These are phyloP conservation scores for Polyodon spathula DNA, from an alignment of 2,113 vertebrate species.

Conservation along the genomic window DNA sequence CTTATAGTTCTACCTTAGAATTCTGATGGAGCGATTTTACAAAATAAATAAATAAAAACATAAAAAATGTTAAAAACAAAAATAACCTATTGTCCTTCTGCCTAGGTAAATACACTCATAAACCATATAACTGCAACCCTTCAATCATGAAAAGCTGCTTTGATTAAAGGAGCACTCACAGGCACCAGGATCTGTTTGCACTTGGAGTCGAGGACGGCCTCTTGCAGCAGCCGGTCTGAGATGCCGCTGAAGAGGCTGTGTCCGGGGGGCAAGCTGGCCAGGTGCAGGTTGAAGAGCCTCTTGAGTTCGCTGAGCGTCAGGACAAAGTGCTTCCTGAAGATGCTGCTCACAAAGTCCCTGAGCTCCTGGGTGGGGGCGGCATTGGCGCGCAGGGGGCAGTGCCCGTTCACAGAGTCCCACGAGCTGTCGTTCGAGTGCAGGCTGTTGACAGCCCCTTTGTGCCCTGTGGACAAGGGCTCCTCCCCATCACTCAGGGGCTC, in stretches of 20 bases:
- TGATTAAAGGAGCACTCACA: constrained; percentile 64
- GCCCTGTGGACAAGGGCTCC: constrained; percentile 40
- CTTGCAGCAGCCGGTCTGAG: constrained; percentile 88
- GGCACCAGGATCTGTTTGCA: constrained; percentile 97
- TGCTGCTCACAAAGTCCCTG: constrained; percentile 73
- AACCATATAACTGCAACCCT: too few relatives aligned
- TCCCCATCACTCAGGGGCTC: constrained; percentile 57
- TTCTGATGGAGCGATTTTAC: too few relatives aligned
- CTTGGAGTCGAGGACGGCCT: constrained; percentile 74
- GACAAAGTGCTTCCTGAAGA: constrained; percentile 84
- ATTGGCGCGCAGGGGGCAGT: constrained; percentile 31
- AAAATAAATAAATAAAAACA: too few relatives aligned
- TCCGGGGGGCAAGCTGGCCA: constrained; percentile 82
- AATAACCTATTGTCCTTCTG: too few relatives aligned
- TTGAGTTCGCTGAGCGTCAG: constrained; percentile 91
- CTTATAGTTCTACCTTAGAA: too few relatives aligned
- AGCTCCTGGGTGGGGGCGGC: constrained; percentile 62
- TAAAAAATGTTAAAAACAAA: too few relatives aligned
- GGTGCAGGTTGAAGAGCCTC: constrained; percentile 86
- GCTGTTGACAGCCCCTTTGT: constrained; percentile 67
- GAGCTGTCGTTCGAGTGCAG: constrained; percentile 36
- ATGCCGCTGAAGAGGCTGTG: constrained; percentile 74
- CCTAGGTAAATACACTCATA: too few relatives aligned
- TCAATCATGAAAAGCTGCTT: too few relatives aligned
- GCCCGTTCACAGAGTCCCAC: constrained; percentile 58